Conservation (phyloP, 2,888 invertebrate species). For the Drosophila niveifrons region DNA sequence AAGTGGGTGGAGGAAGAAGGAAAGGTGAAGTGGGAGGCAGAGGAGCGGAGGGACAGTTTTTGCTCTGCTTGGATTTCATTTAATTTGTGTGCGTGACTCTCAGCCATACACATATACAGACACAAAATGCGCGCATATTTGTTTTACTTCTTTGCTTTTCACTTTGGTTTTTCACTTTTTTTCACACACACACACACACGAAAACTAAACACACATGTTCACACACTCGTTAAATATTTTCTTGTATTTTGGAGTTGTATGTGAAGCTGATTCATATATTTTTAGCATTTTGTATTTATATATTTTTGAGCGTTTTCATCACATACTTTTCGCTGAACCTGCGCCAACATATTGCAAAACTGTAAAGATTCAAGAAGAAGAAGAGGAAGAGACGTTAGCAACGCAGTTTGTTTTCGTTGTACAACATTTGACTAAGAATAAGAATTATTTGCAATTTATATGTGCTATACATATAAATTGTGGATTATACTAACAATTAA, state of each 20-base stretch:
- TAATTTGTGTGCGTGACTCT: conserved; percentile 64
- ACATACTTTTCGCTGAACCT: conserved; percentile 73
- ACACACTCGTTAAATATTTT: conserved; percentile 27
- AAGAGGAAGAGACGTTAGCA: conserved; percentile 40
- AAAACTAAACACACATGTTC: conserved; percentile 17
- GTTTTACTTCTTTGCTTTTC: conserved; percentile 59
- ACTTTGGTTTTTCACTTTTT: conserved; percentile 59
- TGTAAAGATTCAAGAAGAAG: conserved; percentile 47
- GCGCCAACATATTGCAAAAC: conserved; percentile 77
- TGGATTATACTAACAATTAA: conserved; percentile 65
- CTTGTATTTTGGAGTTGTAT: conserved; percentile 53
- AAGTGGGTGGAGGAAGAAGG: conserved; percentile 3
- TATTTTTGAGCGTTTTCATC: conserved; percentile 53
- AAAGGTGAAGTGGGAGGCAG: not conserved
- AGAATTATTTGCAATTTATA: no score
- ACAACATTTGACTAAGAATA: no score
- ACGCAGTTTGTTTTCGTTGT: conserved; percentile 20
- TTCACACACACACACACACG: conserved; percentile 39
- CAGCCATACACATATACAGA: conserved; percentile 76
- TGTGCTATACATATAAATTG: not conserved
- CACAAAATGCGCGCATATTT: conserved; percentile 79
- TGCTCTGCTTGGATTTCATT: conserved; percentile 73
- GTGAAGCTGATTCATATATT: conserved; percentile 37
- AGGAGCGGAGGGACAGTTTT: conserved; percentile 16
- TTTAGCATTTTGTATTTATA: conserved; percentile 48